Evolutionary conservation across 2,888 invertebrate genomes (phyloP), one percentile per base, ranked within the genome.

Genomic region (Apodemia mormo): DNA sequence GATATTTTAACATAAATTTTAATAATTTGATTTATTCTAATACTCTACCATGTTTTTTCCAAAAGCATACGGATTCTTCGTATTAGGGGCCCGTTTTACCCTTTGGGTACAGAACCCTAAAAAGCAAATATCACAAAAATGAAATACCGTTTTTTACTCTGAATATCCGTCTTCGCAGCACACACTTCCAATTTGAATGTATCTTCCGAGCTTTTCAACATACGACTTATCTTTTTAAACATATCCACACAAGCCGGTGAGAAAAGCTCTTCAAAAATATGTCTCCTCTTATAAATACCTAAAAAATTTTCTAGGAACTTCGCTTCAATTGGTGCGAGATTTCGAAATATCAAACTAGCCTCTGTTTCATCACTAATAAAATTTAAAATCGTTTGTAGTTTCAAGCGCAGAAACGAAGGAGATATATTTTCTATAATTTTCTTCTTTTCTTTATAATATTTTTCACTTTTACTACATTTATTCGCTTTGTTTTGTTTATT

Each of bases 351-450:
- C 2, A 79, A 14, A 72, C 74, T 78, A 0, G 73, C 79, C 64
- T 73, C 74, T 52, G 43, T 4, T 2, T 74, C 68, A 12, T 79
- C 77, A 1, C 68, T 61, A 0, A 82, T 43, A 73, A 82, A 82
- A 40, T 78, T 74, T 14, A 77, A 64, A 30, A 81, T 71, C 5
- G 68, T 73, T 67, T 75, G 68, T n/a, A 82, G 68, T 0, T 71
- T 49, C 1, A 68, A 70, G 30, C 72, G 74, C 10, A 78, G 70
- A 65, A 79, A 79, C 0, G 45, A 1, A 0, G 74, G 73, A 0
- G 79, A 71, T 10, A 81, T 65, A 0, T 70, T 73, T 0, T 77
- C 76, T 6, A 73, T 70, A 9, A 73, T 74, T 40, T 70, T 69
- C 49, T 68, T 68, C 10, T 70, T 70, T 10, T 67, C 65, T 2